These are phyloP conservation scores for Cerastis leucographa DNA, from an alignment of 2,888 invertebrate genomes.

Conservation along the genomic window DNA sequence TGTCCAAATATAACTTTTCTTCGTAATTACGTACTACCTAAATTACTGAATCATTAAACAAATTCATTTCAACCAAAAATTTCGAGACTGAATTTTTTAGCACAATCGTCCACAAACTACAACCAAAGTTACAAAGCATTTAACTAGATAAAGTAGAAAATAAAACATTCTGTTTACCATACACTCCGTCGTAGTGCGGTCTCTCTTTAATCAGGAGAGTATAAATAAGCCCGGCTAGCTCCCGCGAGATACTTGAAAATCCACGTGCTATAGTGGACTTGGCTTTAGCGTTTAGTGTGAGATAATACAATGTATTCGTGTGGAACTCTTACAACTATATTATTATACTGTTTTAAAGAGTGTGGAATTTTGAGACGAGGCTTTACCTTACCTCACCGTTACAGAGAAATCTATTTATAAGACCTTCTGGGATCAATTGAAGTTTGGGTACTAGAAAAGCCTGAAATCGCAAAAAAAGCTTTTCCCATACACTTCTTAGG, in stretches of 20 bases:
- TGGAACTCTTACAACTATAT: not conserved
- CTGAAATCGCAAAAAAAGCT: not conserved
- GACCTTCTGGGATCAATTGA: not conserved
- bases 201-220: conserved; percentile 70
- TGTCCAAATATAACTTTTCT: not conserved
- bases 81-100: not conserved
- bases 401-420: not conserved
- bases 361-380: not conserved
- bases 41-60: not conserved
- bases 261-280: conserved; percentile 46
- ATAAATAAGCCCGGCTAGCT: conserved; percentile 65
- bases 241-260: conserved; percentile 60
- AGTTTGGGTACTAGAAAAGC: not conserved
- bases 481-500: not conserved
- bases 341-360: not conserved
- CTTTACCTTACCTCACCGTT: not conserved
- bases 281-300: conserved; percentile 18
- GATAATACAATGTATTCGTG: not conserved
- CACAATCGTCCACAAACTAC: not conserved
- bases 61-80: not conserved
- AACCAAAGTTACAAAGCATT: conserved; percentile 5
- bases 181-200: conserved; percentile 36
- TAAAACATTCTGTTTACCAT: conserved; percentile 50
- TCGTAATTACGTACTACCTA: no score
- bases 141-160: conserved; percentile 42